phyloP scores from a whole-genome alignment of 37 sponge, comb jelly and placozoan genomes.

The Ianthella basta region DNA sequence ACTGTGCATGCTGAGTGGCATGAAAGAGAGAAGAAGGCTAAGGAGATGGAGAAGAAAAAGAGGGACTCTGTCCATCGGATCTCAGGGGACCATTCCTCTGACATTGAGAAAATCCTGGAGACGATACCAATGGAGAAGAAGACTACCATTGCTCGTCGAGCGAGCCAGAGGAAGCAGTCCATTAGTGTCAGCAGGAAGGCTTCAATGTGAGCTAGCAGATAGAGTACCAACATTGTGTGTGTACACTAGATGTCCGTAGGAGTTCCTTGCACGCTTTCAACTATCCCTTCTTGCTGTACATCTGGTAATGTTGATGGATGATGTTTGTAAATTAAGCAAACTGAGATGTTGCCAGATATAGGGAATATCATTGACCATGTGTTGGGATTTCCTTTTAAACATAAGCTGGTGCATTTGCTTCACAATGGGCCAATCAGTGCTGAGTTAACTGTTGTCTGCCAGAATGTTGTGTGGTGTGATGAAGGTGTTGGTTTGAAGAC shows the following conservation, averaged over 20 bases:
- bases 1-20: conserved; percentile 60
- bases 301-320: too few relatives aligned
- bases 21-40: conserved; percentile 63
- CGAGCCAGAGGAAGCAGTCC: conserved; percentile 30
- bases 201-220: too few relatives aligned
- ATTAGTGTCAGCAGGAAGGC: background rate
- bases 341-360: too few relatives aligned
- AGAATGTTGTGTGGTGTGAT: background rate
- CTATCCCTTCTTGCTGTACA: too few relatives aligned
- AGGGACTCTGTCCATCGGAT: conserved; percentile 35
- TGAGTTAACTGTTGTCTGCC: background rate
- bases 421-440: too few relatives aligned
- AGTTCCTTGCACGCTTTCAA: background rate
- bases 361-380: too few relatives aligned
- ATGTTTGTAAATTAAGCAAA: too few relatives aligned
- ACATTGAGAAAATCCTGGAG: conserved; percentile 46
- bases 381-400: too few relatives aligned
- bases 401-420: too few relatives aligned
- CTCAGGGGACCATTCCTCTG: conserved; percentile 38
- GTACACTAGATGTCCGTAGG: too few relatives aligned
- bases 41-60: conserved; percentile 49
- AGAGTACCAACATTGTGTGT: too few relatives aligned
- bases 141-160: conserved; percentile 17
- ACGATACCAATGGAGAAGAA: conserved; percentile 49
- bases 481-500: too few relatives aligned